Percentiles rank a stretch among this genome's conserved stretches.
Conservation (phyloP, 2,113 vertebrate genomes). For the Burhinus oedicnemus region DNA sequence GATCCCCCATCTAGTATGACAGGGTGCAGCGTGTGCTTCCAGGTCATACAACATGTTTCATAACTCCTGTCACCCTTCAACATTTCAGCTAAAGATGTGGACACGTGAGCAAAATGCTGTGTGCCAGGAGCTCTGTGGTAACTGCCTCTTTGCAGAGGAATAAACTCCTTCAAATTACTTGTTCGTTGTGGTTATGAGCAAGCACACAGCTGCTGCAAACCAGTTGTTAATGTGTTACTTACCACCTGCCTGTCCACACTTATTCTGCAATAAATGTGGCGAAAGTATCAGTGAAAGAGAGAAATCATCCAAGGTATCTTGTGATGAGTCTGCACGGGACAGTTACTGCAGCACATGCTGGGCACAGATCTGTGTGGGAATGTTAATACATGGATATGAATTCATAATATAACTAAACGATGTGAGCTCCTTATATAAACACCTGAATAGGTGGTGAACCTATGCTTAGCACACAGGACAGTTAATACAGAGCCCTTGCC, state of each 20-base stretch:
- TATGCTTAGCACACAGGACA: accelerated
- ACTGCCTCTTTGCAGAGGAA: not conserved
- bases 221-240: not conserved
- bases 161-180: not conserved
- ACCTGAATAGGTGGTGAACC: not conserved
- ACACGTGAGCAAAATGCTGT: not conserved
- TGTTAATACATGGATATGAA: not conserved
- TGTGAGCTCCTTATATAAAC: not conserved
- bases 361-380: not conserved
- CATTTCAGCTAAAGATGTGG: not conserved
- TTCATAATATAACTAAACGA: not conserved
- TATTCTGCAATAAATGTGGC: not conserved
- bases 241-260: not conserved
- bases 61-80: not conserved
- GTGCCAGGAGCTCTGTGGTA: not conserved
- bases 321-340: not conserved
- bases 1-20: not conserved
- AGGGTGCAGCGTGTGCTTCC: not conserved
- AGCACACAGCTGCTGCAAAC: not conserved
- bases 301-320: not conserved
- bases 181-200: not conserved
- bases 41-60: not conserved
- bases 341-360: not conserved
- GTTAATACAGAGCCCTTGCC: not conserved
- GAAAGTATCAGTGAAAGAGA: not conserved